These are phyloP conservation scores for Himalopsyche japonica DNA, from an alignment of 2,888 invertebrate genomes.

Conservation along the genomic window DNA sequence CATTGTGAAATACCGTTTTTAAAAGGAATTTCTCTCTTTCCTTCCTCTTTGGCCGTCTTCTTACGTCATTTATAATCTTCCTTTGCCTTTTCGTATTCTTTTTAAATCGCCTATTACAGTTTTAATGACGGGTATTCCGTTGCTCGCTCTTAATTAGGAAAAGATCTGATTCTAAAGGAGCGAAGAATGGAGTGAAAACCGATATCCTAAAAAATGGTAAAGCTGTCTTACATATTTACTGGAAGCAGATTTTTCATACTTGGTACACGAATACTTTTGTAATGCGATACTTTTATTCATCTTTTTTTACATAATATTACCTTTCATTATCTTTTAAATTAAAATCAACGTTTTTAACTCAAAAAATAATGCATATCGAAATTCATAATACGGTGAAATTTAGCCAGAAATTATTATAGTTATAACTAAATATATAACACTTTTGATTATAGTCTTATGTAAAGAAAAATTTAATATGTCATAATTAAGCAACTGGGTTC, in stretches of 20 bases:
- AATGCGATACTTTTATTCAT: neutral
- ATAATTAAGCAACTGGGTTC: no score
- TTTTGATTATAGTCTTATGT: no score
- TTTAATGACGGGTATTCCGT: conserved; percentile 40
- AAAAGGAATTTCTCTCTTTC: conserved; percentile 32
- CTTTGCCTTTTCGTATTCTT: conserved; percentile 38
- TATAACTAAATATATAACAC: no score
- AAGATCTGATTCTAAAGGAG: conserved; percentile 36
- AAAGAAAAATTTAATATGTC: no score
- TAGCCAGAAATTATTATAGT: no score
- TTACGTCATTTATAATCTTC: conserved; percentile 41
- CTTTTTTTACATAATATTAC: no score
- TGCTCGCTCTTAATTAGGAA: conserved; percentile 39
- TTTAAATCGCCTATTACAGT: conserved; percentile 41
- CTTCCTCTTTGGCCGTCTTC: conserved; percentile 10
- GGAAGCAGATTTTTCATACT: neutral
- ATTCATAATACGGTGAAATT: no score
- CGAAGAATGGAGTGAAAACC: conserved; percentile 20
- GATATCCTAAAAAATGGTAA: conserved; percentile 16
- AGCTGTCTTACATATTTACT: neutral
- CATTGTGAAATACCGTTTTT: conserved; percentile 39
- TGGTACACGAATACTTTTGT: neutral
- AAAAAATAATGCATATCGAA: no score
- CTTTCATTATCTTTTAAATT: no score
- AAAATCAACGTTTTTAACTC: no score